Conservation (phyloP, 2,797 vertebrate species). For the Protosalanx chinensis region DNA sequence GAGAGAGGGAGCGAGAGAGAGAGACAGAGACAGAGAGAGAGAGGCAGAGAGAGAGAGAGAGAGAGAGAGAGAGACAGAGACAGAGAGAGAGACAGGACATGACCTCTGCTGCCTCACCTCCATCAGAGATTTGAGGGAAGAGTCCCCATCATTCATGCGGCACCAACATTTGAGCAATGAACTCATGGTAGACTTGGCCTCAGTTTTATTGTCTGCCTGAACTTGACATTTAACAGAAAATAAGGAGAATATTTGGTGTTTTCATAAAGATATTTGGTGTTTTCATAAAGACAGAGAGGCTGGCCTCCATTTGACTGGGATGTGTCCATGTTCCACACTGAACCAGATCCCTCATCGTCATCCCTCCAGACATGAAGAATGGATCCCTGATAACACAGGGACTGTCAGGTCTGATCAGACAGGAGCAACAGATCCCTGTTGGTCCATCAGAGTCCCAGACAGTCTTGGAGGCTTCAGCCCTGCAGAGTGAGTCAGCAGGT, state of each 20-base stretch:
- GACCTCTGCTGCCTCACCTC: background rate
- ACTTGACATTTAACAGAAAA: background rate
- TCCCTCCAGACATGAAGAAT: slow-evolving; percentile 3
- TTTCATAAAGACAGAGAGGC: too few relatives aligned
- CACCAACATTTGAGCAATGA: background rate
- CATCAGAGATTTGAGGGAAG: background rate
- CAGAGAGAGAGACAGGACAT: background rate
- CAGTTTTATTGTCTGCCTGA: background rate
- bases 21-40: too few relatives aligned
- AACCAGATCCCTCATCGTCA: background rate
- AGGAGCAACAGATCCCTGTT: background rate
- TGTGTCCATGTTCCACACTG: background rate
- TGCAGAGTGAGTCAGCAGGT: too few relatives aligned
- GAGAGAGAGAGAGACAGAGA: too few relatives aligned
- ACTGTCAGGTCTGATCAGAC: background rate
- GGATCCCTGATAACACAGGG: background rate
- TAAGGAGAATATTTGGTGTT: background rate
- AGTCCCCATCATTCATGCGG: too few relatives aligned
- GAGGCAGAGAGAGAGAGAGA: too few relatives aligned
- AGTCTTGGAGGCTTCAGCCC: too few relatives aligned
- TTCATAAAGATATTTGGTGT: background rate
- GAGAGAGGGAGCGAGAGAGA: too few relatives aligned
- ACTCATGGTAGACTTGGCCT: background rate
- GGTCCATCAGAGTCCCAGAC: too few relatives aligned
- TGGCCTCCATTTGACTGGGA: background rate